Base-by-base conservation (phyloP, 2,888 invertebrate genomes). In the Heliconius cydno region DNA sequence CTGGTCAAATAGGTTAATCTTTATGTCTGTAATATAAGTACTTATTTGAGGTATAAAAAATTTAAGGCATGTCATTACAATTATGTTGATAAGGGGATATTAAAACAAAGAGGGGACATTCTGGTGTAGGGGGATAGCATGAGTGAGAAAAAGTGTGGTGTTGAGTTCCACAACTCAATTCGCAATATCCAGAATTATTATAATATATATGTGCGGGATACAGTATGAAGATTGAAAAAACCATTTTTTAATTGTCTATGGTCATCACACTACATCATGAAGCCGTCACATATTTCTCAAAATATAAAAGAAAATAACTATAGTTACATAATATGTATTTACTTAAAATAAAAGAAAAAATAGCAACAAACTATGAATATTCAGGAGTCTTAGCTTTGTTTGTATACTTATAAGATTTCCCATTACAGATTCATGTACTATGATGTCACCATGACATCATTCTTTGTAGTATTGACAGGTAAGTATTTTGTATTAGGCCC, bases 381-480 rank as follows among this genome's bases (percentile, higher is more conserved):
- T 73, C n/a, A 73, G 73, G 22, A 57, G 38, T 38, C 28, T 30
- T 22, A 38, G 63, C 25, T 57, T 41, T 67, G 66, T 73, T 74
- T 67, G 67, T 77, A 63, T 74, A 77, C 70, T 77, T 65, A 75
- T 57, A 75, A 78, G 80, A 78, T 70, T 80, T 60, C 75, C 46
- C 28, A 38, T 34, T 41, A 34, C 66, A 38, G 78, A 75, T 19
- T 78, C 78, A 70, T 67, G 74, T 68, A 38, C n/a, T 75, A 71
- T 80, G 80, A 82, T 79, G 79, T 82, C 82, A 82, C 30, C 30
- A 72, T 82, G 79, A 82, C 80, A 77, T 82, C 82, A 82, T 46
- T 65, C 70, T 22, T 38, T 46, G 19, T 65, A 75, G 41, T 41
- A 25, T 65, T 13, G 65, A 19, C 65, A 41, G 41, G 41, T 65